Conservation (phyloP, 1,140 invertebrate species). For the Pentalonia nigronervosa region DNA sequence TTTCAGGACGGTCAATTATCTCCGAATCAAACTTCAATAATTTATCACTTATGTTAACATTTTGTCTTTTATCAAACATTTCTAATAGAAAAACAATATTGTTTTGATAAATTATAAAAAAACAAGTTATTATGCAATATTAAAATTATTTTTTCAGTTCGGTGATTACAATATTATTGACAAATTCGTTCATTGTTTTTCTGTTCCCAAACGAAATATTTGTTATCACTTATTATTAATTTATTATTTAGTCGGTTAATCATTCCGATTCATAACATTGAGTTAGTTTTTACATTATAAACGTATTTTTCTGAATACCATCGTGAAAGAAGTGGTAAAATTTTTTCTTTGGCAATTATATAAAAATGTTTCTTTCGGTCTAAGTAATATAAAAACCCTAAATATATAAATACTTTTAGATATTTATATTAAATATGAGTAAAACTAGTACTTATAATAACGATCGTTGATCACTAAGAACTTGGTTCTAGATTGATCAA, state of each 20-base stretch:
- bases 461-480: background rate
- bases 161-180: background rate
- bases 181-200: background rate
- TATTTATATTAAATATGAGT: background rate
- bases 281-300: background rate
- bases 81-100: background rate
- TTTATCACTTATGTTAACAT: background rate
- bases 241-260: background rate
- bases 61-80: background rate
- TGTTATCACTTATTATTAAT: background rate
- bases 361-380: background rate
- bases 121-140: background rate
- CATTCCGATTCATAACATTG: background rate
- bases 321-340: background rate
- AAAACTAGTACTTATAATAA: background rate
- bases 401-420: background rate
- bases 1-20: background rate
- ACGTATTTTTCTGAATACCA: no score
- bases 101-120: background rate
- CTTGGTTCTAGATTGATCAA: background rate
- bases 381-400: background rate
- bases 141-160: background rate
- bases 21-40: background rate
- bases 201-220: background rate
- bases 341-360: background rate